A percentile compares a stretch with the other conserved stretches of the same genome.
Conservation (phyloP, 1,140 invertebrate genomes). For the Tetramorium parvispinum region DNA sequence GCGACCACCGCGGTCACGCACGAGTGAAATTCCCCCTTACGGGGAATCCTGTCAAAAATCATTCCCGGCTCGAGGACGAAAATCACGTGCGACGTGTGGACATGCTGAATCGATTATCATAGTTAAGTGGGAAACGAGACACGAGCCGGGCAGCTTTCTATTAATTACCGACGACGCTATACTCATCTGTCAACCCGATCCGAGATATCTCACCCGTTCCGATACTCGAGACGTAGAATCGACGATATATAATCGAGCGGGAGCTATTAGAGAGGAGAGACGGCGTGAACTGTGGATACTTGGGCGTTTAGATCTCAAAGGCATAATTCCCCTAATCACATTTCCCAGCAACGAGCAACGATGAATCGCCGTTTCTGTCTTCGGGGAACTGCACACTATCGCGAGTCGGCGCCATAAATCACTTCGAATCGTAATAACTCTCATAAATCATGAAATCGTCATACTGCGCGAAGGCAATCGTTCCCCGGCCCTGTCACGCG, state of each 20-base stretch:
- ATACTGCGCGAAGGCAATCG: neutral
- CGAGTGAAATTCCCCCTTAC: slow-evolving; percentile 76
- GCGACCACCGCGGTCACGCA: slow-evolving; percentile 71
- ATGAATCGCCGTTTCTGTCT: neutral
- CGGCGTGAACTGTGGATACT: neutral
- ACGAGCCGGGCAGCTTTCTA: slow-evolving; percentile 29
- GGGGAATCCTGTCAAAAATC: slow-evolving; percentile 76
- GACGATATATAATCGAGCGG: neutral
- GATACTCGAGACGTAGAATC: neutral
- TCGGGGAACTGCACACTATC: neutral
- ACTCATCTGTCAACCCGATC: neutral
- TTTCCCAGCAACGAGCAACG: neutral
- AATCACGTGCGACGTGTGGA: neutral
- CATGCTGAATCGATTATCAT: slow-evolving; percentile 33
- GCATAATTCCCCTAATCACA: neutral
- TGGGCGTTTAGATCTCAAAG: neutral
- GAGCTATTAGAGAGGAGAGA: neutral
- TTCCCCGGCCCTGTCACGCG: neutral
- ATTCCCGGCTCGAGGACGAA: slow-evolving; percentile 31
- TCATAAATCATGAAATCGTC: slow-evolving; percentile 65
- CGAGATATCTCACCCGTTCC: neutral
- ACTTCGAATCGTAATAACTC: slow-evolving; percentile 34
- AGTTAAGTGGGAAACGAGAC: slow-evolving; percentile 1
- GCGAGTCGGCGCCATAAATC: slow-evolving; percentile 26
- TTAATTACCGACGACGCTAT: slow-evolving; percentile 16